Percentiles rank a stretch among this genome's conserved stretches.
These are phyloP conservation scores for Drosophila azteca DNA, from an alignment of 1,140 invertebrate species.

Conservation along the genomic window DNA sequence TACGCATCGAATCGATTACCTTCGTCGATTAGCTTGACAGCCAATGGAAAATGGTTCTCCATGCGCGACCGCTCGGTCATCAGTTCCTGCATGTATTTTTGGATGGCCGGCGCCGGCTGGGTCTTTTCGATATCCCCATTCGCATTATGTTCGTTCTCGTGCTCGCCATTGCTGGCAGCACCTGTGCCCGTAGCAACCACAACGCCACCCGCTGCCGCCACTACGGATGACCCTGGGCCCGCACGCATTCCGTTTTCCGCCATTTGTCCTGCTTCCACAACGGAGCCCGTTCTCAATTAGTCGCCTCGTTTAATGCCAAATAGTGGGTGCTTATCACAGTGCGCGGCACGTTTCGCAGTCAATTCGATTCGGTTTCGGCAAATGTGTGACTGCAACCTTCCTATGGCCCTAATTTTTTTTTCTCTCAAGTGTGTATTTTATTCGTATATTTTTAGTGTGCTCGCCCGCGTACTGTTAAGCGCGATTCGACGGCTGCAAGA, in stretches of 20 bases:
- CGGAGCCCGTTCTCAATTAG: not conserved
- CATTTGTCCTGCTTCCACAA: slow-evolving; percentile 69
- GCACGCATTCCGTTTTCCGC: slow-evolving; percentile 82
- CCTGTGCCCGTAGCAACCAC: slow-evolving; percentile 37
- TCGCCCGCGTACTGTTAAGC: slow-evolving; percentile 21
- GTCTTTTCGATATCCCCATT: slow-evolving; percentile 64
- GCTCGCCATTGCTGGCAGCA: slow-evolving; percentile 71
- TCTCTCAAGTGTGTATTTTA: slow-evolving; percentile 65
- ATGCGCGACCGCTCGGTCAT: slow-evolving; percentile 75
- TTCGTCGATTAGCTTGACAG: slow-evolving; percentile 81
- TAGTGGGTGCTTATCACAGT: slow-evolving; percentile 21
- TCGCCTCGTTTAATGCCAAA: slow-evolving; percentile 34
- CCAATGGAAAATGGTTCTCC: slow-evolving; percentile 80
- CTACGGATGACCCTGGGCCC: slow-evolving; percentile 70
- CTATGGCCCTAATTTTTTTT: slow-evolving; percentile 79
- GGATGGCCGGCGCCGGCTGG: slow-evolving; percentile 67
- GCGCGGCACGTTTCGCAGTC: slow-evolving; percentile 42
- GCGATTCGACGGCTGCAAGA: not conserved
- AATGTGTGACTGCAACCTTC: slow-evolving; percentile 75
- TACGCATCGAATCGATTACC: slow-evolving; percentile 62
- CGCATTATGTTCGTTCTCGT: slow-evolving; percentile 68
- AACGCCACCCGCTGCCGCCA: slow-evolving; percentile 36
- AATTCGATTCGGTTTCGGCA: slow-evolving; percentile 63
- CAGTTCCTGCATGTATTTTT: slow-evolving; percentile 82
- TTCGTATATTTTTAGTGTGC: slow-evolving; percentile 38